Evolutionary conservation across 2,888 invertebrate genomes (phyloP), one percentile per base, ranked within the genome.

Genomic region (Phyto melanocephala): DNA sequence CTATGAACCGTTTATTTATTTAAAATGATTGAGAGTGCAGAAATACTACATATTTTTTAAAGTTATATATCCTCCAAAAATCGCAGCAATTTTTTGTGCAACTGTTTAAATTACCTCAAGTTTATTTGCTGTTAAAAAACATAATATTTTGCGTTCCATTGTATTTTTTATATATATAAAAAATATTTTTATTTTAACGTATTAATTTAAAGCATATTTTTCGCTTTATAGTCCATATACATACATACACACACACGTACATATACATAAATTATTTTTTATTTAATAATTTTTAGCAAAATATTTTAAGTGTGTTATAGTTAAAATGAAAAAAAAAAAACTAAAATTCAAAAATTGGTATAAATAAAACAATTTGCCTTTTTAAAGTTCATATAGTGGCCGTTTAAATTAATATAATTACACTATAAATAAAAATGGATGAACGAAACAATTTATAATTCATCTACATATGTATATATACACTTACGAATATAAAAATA

Each of bases 81-180:
- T 4, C 52, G 17, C 17, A 74, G 33, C 47, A 33, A 35, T 70
- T 22, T 68, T 80, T 58, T 70, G 50, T 81, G 35, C 74, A 63
- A 42, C 63, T 75, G 47, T 82, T 75, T 75, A 67, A 47, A 75
- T 82, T 71, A 82, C 79, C 79, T 79, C 75, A 76, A 33, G 24
- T 40, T 54, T 77, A 24, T 70, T 65, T 58, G 24, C 17, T 52
- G 20, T 65, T 74, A 58, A 60, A 37, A 13, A 28, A 54, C 54
- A 22, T n/a, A 13, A 22, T 47, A 62, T 62, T 63, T 13, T 33
- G 71, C 60, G 75, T 81, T 81, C 52, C 67, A 77, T 47, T 67
- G 40, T 50, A 65, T 35, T 24, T 52, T 63, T 13, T 62, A 10
- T 54, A 68, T 54, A 67, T 42, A 33, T 1, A 56, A 65, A 58